phyloP scores from a whole-genome alignment of 2,113 vertebrate species.

The Percina caprodes region DNA sequence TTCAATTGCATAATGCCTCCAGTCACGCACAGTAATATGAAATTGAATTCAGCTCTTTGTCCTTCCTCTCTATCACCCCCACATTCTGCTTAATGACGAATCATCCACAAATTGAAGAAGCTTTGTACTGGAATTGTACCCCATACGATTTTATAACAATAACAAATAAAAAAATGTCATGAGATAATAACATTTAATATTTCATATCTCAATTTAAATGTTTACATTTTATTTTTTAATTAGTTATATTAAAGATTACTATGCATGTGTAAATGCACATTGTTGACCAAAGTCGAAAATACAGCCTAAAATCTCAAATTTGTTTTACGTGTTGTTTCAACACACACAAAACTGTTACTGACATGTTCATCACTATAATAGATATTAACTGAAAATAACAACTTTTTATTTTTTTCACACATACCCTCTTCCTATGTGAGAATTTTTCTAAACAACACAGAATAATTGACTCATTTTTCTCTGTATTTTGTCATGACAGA shows the following conservation, averaged over 20 bases:
- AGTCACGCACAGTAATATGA: conserved; percentile 14
- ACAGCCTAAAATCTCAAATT: not conserved
- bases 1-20: not conserved
- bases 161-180: not conserved
- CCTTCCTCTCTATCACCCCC: conserved; percentile 9
- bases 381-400: not conserved
- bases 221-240: not conserved
- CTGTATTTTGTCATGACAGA: conserved; percentile 9
- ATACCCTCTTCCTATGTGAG: not conserved
- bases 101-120: too few relatives aligned
- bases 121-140: too few relatives aligned
- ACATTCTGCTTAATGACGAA: too few relatives aligned
- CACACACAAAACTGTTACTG: not conserved
- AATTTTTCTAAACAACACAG: not conserved
- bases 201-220: not conserved
- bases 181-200: not conserved
- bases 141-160: too few relatives aligned
- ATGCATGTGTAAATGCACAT: not conserved
- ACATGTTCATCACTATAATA: not conserved
- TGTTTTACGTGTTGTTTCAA: not conserved
- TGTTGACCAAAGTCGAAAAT: not conserved
- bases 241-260: not conserved
- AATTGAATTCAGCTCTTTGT: conserved; percentile 31
- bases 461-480: conserved; percentile 28
- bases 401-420: not conserved